Percentiles rank a stretch among this genome's conserved stretches.
Evolutionary conservation across 2,113 vertebrate genomes (phyloP).

Genomic region (Fregetta grallaria): DNA sequence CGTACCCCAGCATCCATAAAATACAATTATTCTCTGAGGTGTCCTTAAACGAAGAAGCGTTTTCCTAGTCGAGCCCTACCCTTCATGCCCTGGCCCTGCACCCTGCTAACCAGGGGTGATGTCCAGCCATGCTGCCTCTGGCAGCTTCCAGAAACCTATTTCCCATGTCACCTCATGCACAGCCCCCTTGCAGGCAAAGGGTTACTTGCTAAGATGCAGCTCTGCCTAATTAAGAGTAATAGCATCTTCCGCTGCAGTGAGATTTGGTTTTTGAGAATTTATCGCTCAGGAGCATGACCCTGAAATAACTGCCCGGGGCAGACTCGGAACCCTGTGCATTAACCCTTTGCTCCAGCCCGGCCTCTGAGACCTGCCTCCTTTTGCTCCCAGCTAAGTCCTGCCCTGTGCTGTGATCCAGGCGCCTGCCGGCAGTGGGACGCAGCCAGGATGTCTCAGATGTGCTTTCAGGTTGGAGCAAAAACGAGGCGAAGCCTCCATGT

Average conservation of each 20-base stretch:
- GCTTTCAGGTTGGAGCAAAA: constrained; percentile 25
- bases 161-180: background rate
- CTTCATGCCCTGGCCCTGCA: background rate
- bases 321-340: background rate
- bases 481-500: background rate
- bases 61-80: background rate
- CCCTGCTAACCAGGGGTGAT: background rate
- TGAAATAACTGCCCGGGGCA: background rate
- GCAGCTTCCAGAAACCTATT: background rate
- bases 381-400: background rate
- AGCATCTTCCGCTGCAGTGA: background rate
- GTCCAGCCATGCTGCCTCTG: background rate
- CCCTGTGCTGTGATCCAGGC: background rate
- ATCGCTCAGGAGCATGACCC: background rate
- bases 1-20: background rate
- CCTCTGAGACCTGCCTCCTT: background rate
- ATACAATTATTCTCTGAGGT: background rate
- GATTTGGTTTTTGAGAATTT: background rate
- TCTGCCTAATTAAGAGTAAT: background rate
- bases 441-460: background rate
- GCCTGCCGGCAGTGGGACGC: background rate
- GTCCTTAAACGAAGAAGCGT: background rate
- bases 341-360: background rate
- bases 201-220: background rate
- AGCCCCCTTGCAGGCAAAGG: background rate